Evolutionary conservation across 2,797 vertebrate species (phyloP).

Genomic region (Bradypus variegatus): DNA sequence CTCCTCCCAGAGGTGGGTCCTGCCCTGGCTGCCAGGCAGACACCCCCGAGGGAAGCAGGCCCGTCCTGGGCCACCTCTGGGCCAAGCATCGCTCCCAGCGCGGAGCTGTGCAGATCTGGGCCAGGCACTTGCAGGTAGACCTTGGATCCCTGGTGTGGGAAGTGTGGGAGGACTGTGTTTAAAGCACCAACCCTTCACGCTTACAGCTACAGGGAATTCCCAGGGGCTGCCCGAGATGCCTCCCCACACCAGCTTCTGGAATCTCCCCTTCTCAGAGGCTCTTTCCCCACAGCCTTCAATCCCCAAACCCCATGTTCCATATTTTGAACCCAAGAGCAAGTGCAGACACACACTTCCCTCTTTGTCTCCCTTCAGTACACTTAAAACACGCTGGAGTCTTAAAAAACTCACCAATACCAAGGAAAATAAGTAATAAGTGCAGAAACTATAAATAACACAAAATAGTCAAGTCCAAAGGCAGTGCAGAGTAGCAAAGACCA

Average conservation of each 20-base stretch:
- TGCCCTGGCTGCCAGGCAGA: slow-evolving; percentile 24
- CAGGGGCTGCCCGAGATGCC: neutral
- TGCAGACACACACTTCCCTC: neutral
- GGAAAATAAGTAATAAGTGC: neutral
- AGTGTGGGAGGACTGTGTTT: neutral
- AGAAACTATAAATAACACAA: neutral
- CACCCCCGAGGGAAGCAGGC: neutral
- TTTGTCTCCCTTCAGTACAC: neutral
- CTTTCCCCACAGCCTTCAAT: neutral
- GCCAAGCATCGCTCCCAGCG: neutral
- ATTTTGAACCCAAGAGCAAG: slow-evolving; percentile 2
- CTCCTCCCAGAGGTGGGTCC: slow-evolving; percentile 37
- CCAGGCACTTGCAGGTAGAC: neutral
- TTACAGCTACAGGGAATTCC: neutral
- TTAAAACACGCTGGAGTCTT: neutral
- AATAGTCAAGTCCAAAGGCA: neutral
- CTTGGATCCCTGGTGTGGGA: neutral
- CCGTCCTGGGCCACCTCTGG: neutral
- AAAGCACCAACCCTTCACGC: neutral
- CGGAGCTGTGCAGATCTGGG: neutral
- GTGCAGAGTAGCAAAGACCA: neutral
- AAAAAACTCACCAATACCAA: neutral
- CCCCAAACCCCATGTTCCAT: neutral
- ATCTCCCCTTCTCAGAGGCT: neutral
- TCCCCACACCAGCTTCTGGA: neutral